A percentile compares a stretch with the other conserved stretches of the same genome.
phyloP scores from a whole-genome alignment of 2,888 invertebrate genomes.

The Caenorhabditis plicata region DNA sequence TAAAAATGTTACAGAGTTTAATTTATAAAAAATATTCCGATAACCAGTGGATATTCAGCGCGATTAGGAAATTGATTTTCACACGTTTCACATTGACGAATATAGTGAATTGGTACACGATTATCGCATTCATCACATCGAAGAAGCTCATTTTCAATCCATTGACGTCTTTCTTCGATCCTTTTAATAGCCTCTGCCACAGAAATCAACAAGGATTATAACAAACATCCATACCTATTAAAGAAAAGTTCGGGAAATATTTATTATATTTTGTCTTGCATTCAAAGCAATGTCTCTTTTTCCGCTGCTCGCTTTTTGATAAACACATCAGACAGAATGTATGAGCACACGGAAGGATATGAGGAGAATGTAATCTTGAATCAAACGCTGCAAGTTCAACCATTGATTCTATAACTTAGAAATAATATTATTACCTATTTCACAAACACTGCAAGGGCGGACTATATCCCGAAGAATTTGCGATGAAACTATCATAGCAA shows the following conservation, averaged over 20 bases:
- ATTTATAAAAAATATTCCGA: not conserved
- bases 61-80: slow-evolving; percentile 15
- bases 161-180: slow-evolving; percentile 18
- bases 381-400: slow-evolving; percentile 10
- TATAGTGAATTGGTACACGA: slow-evolving; percentile 8
- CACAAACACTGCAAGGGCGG: slow-evolving; percentile 15
- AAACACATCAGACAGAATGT: slow-evolving; percentile 30
- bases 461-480: slow-evolving; percentile 21
- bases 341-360: slow-evolving; percentile 23
- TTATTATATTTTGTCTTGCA: slow-evolving; percentile 26
- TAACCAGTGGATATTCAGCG: slow-evolving; percentile 19
- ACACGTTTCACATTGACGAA: slow-evolving; percentile 18
- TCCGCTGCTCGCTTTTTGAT: slow-evolving; percentile 22
- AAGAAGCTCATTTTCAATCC: slow-evolving; percentile 8
- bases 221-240: no score
- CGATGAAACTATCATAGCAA: slow-evolving; percentile 19
- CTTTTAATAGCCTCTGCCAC: slow-evolving; percentile 19
- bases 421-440: slow-evolving; percentile 9
- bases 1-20: not conserved
- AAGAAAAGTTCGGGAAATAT: slow-evolving; percentile 19
- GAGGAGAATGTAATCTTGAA: slow-evolving; percentile 19
- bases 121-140: slow-evolving; percentile 26
- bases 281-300: slow-evolving; percentile 14
- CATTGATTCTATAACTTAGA: not conserved
- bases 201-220: no score